These are phyloP conservation scores for Rhinopomastus cyanomelas DNA, from an alignment of 2,113 vertebrate species.

Conservation along the genomic window DNA sequence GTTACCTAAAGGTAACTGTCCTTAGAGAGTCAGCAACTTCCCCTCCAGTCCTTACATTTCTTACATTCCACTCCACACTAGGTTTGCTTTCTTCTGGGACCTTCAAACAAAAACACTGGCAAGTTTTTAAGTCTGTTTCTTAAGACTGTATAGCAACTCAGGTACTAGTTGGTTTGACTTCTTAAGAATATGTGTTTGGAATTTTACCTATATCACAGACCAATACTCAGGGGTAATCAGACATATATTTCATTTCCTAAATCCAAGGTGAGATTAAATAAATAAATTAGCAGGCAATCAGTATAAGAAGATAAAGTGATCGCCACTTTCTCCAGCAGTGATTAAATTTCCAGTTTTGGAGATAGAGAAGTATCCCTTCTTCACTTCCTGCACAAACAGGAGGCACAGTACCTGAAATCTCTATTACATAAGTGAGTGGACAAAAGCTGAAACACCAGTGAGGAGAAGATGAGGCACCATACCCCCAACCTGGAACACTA, in stretches of 20 bases:
- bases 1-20: background rate
- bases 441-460: background rate
- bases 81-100: background rate
- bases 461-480: background rate
- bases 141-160: background rate
- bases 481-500: background rate
- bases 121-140: background rate
- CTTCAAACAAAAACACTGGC: background rate
- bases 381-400: background rate
- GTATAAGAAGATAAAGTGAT: background rate
- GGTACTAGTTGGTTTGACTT: background rate
- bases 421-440: no score
- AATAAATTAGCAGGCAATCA: background rate
- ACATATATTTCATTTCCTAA: background rate
- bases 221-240: background rate
- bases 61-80: background rate
- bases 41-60: background rate
- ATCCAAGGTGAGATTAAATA: background rate
- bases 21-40: background rate
- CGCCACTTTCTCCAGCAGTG: background rate
- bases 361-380: background rate
- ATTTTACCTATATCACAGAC: background rate
- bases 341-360: background rate
- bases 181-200: background rate
- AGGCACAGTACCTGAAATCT: background rate